A percentile compares a stretch with the other conserved stretches of the same genome.
Conservation (phyloP, 1,140 invertebrate species). For the Pogonomyrmex californicus region DNA sequence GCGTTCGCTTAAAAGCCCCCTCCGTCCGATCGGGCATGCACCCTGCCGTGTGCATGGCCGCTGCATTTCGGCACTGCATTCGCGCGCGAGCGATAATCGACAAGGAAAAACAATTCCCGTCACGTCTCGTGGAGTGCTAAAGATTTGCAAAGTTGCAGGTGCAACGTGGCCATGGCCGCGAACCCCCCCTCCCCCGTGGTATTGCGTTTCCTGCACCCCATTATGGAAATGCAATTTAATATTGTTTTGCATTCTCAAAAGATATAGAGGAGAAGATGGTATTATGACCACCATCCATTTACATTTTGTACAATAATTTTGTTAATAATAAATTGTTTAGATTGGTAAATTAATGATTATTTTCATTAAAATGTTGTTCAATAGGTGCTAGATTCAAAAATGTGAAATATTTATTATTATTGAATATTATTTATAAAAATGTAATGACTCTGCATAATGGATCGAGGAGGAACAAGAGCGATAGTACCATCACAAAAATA, state of each 20-base stretch:
- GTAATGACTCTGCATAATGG: too few species aligned
- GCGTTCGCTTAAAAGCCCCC: slow-evolving; percentile 54
- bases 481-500: too few species aligned
- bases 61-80: slow-evolving; percentile 49
- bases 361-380: too few species aligned
- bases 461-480: too few species aligned
- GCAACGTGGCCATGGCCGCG: not conserved
- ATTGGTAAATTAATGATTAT: too few species aligned
- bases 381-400: too few species aligned
- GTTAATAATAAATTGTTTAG: too few species aligned
- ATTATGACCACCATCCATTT: too few species aligned
- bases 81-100: slow-evolving; percentile 41
- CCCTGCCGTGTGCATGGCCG: slow-evolving; percentile 22
- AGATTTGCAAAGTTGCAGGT: not conserved
- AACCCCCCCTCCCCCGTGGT: too few species aligned
- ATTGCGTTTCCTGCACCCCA: not conserved
- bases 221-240: not conserved
- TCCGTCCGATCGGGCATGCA: slow-evolving; percentile 49
- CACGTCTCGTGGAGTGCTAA: not conserved
- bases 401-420: too few species aligned
- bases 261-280: not conserved
- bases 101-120: slow-evolving; percentile 12
- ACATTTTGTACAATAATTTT: too few species aligned
- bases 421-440: too few species aligned
- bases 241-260: not conserved